These are phyloP conservation scores for Sminthopsis crassicaudata DNA, from an alignment of 2,113 vertebrate genomes.

Conservation along the genomic window DNA sequence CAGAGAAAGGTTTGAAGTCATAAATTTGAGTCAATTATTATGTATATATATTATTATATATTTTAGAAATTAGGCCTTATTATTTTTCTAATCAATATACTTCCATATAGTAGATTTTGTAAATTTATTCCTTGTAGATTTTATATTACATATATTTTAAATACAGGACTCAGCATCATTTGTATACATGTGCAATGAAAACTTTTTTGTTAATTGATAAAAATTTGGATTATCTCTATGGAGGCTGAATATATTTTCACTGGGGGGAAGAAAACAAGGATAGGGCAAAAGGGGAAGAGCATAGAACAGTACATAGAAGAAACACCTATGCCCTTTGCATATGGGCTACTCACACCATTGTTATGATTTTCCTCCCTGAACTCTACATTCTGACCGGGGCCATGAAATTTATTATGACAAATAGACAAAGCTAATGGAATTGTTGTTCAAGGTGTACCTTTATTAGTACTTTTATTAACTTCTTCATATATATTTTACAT, in stretches of 20 bases:
- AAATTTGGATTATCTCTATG: background rate
- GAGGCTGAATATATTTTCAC: background rate
- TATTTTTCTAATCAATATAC: conserved; percentile 68
- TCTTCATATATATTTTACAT: background rate
- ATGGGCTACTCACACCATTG: background rate
- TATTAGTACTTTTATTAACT: conserved; percentile 27
- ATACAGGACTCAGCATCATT: too few species aligned
- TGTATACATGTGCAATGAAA: background rate
- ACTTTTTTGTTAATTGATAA: background rate
- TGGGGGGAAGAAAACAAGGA: background rate
- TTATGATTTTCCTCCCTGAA: background rate
- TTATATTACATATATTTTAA: background rate
- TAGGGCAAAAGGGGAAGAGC: background rate
- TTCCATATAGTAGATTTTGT: conserved; percentile 9
- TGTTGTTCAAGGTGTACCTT: conserved; percentile 10
- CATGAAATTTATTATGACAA: conserved; percentile 44
- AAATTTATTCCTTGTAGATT: background rate
- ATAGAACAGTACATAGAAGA: background rate
- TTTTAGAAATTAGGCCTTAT: background rate
- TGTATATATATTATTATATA: too few species aligned
- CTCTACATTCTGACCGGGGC: background rate
- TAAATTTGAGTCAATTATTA: too few species aligned
- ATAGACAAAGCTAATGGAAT: conserved; percentile 35
- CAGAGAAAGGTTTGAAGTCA: too few species aligned
- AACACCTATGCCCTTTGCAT: conserved; percentile 21